Evolutionary conservation across 2,113 vertebrate genomes (phyloP).

Genomic region (Talpa occidentalis): DNA sequence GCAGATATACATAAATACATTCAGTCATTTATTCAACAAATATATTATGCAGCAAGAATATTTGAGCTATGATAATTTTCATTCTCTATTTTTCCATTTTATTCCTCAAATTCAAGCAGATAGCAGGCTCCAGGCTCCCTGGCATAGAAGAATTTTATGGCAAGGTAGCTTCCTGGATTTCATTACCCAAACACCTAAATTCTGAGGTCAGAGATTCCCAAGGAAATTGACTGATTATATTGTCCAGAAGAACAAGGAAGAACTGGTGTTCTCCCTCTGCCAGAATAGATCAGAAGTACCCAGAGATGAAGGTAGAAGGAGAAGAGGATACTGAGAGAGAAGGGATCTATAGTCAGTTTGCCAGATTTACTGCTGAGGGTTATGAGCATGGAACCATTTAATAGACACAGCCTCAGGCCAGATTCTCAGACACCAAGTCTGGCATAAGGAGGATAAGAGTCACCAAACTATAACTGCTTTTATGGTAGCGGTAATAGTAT

Average conservation of each 20-base stretch:
- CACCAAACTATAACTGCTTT: not conserved
- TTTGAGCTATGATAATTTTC: not conserved
- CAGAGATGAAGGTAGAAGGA: not conserved
- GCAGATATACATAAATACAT: not conserved
- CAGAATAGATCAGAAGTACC: not conserved
- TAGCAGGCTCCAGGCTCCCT: not conserved
- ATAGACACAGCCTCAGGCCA: not conserved
- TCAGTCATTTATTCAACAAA: constrained; percentile 15
- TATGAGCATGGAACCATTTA: not conserved
- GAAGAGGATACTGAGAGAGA: not conserved
- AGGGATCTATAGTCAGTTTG: not conserved
- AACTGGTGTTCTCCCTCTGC: not conserved
- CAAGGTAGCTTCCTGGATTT: not conserved
- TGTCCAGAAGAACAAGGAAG: not conserved
- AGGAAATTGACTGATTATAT: not conserved
- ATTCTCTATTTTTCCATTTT: not conserved
- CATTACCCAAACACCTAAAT: not conserved
- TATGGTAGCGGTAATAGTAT: not conserved
- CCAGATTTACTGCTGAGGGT: not conserved
- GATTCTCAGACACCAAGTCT: not conserved
- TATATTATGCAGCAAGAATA: not conserved
- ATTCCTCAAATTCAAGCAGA: not conserved
- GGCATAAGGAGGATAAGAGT: not conserved
- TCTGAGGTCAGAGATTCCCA: not conserved
- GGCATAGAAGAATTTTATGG: not conserved